A percentile compares a stretch with the other conserved stretches of the same genome.
Evolutionary conservation across 2,797 vertebrate species (phyloP).

Genomic region (Myripristis jacobus): DNA sequence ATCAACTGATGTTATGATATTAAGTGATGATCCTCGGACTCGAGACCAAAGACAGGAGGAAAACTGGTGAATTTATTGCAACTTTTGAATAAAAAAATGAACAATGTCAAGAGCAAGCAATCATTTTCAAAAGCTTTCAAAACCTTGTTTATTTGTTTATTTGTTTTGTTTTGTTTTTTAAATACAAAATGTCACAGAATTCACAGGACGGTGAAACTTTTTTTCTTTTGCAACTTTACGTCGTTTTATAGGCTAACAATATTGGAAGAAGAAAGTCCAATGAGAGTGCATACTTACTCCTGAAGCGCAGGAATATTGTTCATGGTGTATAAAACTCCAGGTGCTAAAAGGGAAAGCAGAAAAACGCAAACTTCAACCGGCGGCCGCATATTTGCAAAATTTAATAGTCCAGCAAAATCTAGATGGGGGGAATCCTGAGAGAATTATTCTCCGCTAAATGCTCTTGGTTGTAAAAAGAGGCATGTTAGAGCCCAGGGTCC

Average conservation of each 20-base stretch:
- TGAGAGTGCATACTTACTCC: constrained; percentile 84
- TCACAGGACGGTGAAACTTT: too few species aligned
- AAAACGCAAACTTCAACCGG: constrained; percentile 77
- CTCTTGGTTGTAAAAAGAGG: neutral
- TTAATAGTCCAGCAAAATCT: neutral
- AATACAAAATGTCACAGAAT: too few species aligned
- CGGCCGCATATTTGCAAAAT: constrained; percentile 74
- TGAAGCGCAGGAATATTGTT: constrained; percentile 82
- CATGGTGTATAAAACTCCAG: constrained; percentile 83
- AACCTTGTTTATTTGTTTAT: too few species aligned
- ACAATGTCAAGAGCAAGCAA: too few species aligned
- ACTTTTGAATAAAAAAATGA: too few species aligned
- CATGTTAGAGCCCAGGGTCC: constrained; percentile 41
- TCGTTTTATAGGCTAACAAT: constrained; percentile 26
- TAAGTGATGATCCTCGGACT: too few species aligned
- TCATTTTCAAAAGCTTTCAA: too few species aligned
- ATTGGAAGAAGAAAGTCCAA: neutral
- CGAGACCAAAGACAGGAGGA: too few species aligned
- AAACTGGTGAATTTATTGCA: too few species aligned
- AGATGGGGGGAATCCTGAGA: neutral
- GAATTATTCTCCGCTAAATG: constrained; percentile 31
- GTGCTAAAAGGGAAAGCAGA: constrained; percentile 85
- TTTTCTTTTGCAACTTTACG: too few species aligned
- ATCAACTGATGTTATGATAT: too few species aligned
- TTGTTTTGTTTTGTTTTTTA: too few species aligned